Conservation (phyloP, 2,797 vertebrate species). For the Sebastes minor region DNA sequence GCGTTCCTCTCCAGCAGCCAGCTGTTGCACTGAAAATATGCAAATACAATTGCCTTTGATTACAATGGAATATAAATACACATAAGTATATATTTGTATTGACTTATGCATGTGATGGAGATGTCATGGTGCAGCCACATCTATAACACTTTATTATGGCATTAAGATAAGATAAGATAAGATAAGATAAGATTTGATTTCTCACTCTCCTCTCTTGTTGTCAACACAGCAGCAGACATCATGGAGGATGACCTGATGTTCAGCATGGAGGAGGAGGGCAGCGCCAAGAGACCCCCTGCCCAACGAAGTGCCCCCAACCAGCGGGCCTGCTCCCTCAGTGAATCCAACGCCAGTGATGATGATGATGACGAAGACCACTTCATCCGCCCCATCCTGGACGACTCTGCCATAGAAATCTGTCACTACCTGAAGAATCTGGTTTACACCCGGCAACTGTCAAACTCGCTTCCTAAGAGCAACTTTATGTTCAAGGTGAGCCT, state of each 20-base stretch:
- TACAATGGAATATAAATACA: background rate
- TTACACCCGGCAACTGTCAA: constrained; percentile 79
- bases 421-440: constrained; percentile 79
- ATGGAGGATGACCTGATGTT: constrained; percentile 99
- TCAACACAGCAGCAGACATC: constrained; percentile 40
- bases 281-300: constrained; percentile 55
- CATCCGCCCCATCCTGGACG: constrained; percentile 91
- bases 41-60: background rate
- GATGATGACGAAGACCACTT: constrained; percentile 88
- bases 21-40: background rate
- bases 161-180: too few relatives aligned
- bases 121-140: background rate
- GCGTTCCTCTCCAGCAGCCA: background rate
- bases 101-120: background rate
- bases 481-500: constrained; percentile 89
- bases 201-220: background rate
- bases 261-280: constrained; percentile 91
- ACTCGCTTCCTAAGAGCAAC: constrained; percentile 84
- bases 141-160: background rate
- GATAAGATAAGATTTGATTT: too few relatives aligned
- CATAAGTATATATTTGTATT: background rate
- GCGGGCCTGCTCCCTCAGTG: constrained; percentile 64
- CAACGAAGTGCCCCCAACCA: constrained; percentile 21
- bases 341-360: constrained; percentile 82
- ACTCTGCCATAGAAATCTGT: constrained; percentile 82